Evolutionary conservation across 2,797 vertebrate species (phyloP), one percentile per base, ranked within the genome.

Genomic region (Phyllotis vaccarum): DNA sequence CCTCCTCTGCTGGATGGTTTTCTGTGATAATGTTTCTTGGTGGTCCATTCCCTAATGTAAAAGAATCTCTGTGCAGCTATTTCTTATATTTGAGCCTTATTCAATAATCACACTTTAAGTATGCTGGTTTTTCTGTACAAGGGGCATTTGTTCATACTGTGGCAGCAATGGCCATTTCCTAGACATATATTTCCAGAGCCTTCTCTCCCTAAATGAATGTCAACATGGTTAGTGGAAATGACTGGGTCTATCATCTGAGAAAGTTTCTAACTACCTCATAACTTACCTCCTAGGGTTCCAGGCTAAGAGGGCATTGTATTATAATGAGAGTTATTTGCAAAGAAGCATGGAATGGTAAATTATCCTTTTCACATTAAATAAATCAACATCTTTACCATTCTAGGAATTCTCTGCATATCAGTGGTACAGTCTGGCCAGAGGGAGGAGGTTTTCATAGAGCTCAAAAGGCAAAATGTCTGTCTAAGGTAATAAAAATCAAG

Each of bases 381-480:
- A 52, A 93, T 72, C 72, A 76, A n/a, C 27, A 66, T 64, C 31
- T 89, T 86, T 88, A 92, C 37, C 72, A 58, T 54, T 58, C 82
- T 94, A 9, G 60, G 60, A 90, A 74, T 62, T 90, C 6, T 91
- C 43, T 52, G 62, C 17, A 86, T 78, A 8, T 43, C n/a, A 78
- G 13, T 34, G 52, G 81, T 49, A n/a, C 31, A 85, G 43, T 86
- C 52, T 64, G 52, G 6, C 37, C 60, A 90, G 75, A 96, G 11
- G 83, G n/a, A 72, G 75, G 19, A 16, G 60, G 89, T 89, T 92
- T 96, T 89, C 86, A 95, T 24, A 79, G 62, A 80, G 16, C 64
- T 95, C 78, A 95, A 93, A 78, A 96, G 46, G 16, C 86, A 85
- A 97, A 80, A 11, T 87, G 16, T 72, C 96, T 94, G 81, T 1